Evolutionary conservation across 2,797 vertebrate genomes (phyloP), one percentile per base, ranked within the genome.

Genomic region (Hypotaenidia okinawae): DNA sequence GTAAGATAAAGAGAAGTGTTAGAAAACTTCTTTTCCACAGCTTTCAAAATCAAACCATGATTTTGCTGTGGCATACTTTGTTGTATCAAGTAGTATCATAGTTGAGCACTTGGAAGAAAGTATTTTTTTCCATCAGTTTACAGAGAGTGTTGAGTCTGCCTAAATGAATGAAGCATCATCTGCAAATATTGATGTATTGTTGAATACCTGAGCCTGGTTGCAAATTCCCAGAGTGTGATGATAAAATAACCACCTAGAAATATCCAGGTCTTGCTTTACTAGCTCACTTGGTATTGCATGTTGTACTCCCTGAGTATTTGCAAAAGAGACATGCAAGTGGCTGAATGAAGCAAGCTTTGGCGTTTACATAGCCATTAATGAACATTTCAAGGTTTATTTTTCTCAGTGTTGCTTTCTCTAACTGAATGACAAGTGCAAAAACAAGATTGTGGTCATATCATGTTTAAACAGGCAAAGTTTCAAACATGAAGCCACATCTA

Each of bases 381-480:
- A 87, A 63, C 51, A 75, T 73, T 79, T 72, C 51, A 43, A 59
- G 67, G 58, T 93, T 76, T 90, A 62, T 90, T 95, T 95, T 95
- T 82, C 85, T 90, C 37, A 0, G 28, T 16, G 15, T 76, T 93
- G 33, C 83, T 91, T 55, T 90, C 85, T 82, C 22, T 69, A 88
- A 73, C 83, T 84, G 66, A 90, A 90, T 90, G 89, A 74, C 77
- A 90, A 97, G 88, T 74, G 80, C 45, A 67, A 95, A 97, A 95
- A 93, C 90, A 97, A 93, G 92, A 87, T 82, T 95, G 96, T 94
- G 93, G 93, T 95, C 77, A 76, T 94, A 90, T 94, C 86, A 63
- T 94, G 83, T 95, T 96, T 97, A 87, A 96, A 96, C 94, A 95
- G 90, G 94, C 70, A 91, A 94, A 84, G 80, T 95, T 94, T 97